A percentile compares a stretch with the other conserved stretches of the same genome.
Conservation (phyloP, 2,888 invertebrate genomes). For the Scelioninae gen. 1 region DNA sequence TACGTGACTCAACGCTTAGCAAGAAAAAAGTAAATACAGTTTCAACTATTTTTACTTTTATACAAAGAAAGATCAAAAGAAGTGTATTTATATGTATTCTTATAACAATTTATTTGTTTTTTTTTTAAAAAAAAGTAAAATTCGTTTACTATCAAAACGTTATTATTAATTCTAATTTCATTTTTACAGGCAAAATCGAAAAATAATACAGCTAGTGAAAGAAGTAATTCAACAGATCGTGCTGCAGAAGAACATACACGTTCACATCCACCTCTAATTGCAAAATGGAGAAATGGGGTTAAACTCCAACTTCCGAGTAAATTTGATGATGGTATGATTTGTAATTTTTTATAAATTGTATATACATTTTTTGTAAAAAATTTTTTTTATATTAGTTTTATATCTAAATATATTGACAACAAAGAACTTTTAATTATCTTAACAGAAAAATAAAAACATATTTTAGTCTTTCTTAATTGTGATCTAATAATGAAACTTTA, state of each 20-base stretch:
- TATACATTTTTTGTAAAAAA: too few species aligned
- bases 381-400: too few species aligned
- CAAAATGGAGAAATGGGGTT: conserved; percentile 89
- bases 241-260: conserved; percentile 78
- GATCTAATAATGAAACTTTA: too few species aligned
- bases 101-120: neutral
- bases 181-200: conserved; percentile 78
- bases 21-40: conserved; percentile 80
- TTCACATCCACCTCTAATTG: conserved; percentile 87
- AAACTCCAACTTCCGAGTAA: conserved; percentile 87
- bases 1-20: conserved; percentile 86
- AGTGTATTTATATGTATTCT: too few species aligned
- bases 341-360: conserved; percentile 32
- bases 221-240: conserved; percentile 78
- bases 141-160: neutral
- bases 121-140: neutral
- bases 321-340: conserved; percentile 88
- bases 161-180: neutral
- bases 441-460: too few species aligned
- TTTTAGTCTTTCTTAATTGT: too few species aligned
- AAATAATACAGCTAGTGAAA: conserved; percentile 79
- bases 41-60: neutral
- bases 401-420: too few species aligned
- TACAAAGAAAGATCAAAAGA: too few species aligned
- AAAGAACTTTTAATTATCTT: neutral